Conservation (phyloP, 1,140 invertebrate species). For the Cephus cinctus region DNA sequence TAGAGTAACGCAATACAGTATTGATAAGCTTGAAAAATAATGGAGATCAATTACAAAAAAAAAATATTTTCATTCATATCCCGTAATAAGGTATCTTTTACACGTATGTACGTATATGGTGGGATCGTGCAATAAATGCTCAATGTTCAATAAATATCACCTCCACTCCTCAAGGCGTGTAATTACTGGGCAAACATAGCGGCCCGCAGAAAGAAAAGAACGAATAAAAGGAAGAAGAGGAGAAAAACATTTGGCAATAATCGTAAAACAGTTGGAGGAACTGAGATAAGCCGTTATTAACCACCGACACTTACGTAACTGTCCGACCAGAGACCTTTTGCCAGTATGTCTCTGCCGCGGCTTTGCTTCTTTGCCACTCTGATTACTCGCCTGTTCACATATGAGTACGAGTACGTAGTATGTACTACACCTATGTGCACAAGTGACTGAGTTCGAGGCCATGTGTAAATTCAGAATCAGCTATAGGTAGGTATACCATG, state of each 20-base stretch:
- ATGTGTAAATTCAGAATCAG: slow-evolving; percentile 3
- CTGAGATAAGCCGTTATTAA: slow-evolving; percentile 12
- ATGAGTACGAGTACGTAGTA: slow-evolving; percentile 2
- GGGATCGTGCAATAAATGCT: no score
- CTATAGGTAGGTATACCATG: not conserved
- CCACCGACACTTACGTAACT: slow-evolving; percentile 1
- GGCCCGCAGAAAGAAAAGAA: not conserved
- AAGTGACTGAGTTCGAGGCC: slow-evolving; percentile 1
- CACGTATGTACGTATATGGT: no score
- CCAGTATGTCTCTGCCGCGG: slow-evolving; percentile 2
- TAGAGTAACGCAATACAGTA: no score
- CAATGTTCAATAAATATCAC: no score
- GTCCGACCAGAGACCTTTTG: not conserved
- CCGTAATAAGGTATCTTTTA: no score
- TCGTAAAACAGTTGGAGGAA: slow-evolving; percentile 15
- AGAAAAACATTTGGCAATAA: slow-evolving; percentile 12
- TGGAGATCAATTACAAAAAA: no score
- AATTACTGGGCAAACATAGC: not conserved
- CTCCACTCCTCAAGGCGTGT: no score
- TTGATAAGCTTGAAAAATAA: no score
- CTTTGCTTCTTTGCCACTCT: slow-evolving; percentile 1
- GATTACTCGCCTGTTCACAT: not conserved
- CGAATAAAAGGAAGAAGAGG: not conserved
- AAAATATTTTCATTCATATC: no score
- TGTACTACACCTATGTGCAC: not conserved